Evolutionary conservation across 2,113 vertebrate species (phyloP), one percentile per base, ranked within the genome.

Genomic region (Prionailurus bengalensis): DNA sequence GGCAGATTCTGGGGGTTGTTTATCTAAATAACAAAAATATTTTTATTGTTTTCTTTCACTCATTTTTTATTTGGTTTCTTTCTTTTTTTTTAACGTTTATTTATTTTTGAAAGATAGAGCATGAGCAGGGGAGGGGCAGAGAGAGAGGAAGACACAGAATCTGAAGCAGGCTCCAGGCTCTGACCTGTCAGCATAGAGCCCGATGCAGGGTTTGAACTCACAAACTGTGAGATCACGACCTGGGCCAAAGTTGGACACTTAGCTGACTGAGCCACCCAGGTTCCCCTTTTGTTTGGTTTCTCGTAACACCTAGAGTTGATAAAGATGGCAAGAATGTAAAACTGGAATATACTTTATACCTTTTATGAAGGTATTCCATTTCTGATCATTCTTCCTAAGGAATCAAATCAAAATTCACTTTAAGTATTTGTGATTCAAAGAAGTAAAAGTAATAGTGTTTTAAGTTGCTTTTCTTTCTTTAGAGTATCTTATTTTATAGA

Each of bases 301-400:
- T 63, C 58, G 55, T 88, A 91, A 65, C 0, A 73, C 31, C 31
- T 21, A 79, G 0, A 51, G 68, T 81, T 96, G 11, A 42, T 71
- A 27, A 82, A 93, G 45, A 27, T 88, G 82, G 21, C 25, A 71
- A 65, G 39, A 90, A 81, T 92, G 7, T 83, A 80, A 96, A 87
- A 90, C 45, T 80, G 51, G 29, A 58, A 63, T 68, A 80, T 19
- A 84, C 36, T 74, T 45, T 84, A 73, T 73, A 10, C 19, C 58
- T 74, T 89, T 92, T 83, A 55, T 83, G 36, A 45, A 85, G 79
- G 5, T 78, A n/a, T 90, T 84, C 36, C 23, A 45, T 29, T 81
- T 80, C 17, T 93, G 19, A 61, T 70, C 58, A 89, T 89, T 39
- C 36, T 84, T 53, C 29, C 53, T 79, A 65, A 92, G 70, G 31